These are phyloP conservation scores for Lycaena phlaeas DNA, from an alignment of 2,888 invertebrate species.

Conservation along the genomic window DNA sequence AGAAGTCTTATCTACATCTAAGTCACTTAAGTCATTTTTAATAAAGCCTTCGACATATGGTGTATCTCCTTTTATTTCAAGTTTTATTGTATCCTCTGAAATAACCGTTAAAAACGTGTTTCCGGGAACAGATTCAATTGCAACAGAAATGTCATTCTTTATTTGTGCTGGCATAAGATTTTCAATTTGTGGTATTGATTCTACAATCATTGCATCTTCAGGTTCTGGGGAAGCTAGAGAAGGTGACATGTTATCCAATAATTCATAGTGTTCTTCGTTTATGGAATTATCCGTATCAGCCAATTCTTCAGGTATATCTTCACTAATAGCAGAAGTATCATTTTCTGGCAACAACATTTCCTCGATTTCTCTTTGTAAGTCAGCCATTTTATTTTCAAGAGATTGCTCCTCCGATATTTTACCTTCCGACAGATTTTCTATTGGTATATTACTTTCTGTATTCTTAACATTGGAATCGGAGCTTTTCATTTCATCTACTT, in stretches of 20 bases:
- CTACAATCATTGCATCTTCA: constrained; percentile 26
- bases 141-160: neutral
- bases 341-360: constrained; percentile 63
- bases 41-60: too few relatives aligned
- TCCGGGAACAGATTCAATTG: neutral
- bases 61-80: too few relatives aligned
- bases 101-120: too few relatives aligned
- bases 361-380: constrained; percentile 63
- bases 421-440: constrained; percentile 16
- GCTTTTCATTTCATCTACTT: constrained; percentile 13
- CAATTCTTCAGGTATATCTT: constrained; percentile 45
- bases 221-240: constrained; percentile 49
- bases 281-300: constrained; percentile 32
- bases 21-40: neutral
- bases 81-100: too few relatives aligned
- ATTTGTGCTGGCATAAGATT: neutral
- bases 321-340: constrained; percentile 49
- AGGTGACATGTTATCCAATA: constrained; percentile 43
- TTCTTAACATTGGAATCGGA: constrained; percentile 21
- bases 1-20: neutral
- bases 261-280: constrained; percentile 44
- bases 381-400: constrained; percentile 63
- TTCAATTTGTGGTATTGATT: neutral
- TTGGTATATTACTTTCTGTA: constrained; percentile 16
- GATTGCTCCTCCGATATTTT: constrained; percentile 51